Evolutionary conservation across 37 sponge, comb jelly and placozoan species (phyloP).

Genomic region (Agelas oroides): DNA sequence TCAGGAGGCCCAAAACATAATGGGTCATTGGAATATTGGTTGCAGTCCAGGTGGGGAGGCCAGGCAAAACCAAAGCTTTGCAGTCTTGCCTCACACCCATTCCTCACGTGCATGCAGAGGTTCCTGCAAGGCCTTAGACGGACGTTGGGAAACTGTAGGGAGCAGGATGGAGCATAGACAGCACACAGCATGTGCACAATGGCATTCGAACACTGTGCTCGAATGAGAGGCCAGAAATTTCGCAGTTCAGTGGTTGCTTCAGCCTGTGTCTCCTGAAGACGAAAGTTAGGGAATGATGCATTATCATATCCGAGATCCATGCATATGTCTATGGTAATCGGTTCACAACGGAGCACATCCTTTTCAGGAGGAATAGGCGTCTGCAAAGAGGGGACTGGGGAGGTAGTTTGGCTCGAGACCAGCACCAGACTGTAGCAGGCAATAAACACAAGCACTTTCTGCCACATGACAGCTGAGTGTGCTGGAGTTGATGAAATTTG

Average conservation of each 20-base stretch:
- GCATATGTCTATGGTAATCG: no score
- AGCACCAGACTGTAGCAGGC: no score
- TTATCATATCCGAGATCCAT: no score
- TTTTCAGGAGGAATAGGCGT: not conserved
- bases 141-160: not conserved
- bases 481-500: no score
- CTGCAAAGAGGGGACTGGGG: no score
- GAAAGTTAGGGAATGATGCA: no score
- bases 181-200: slow-evolving; percentile 70
- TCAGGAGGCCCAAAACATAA: slow-evolving; percentile 18
- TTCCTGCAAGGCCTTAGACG: slow-evolving; percentile 46
- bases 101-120: slow-evolving; percentile 56
- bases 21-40: not conserved
- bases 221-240: slow-evolving; percentile 36
- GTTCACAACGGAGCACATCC: no score
- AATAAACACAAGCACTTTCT: no score
- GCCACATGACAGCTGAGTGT: no score
- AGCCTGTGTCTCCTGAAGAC: slow-evolving; percentile 7
- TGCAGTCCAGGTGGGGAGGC: slow-evolving; percentile 21
- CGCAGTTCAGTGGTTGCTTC: slow-evolving; percentile 35
- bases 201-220: slow-evolving; percentile 58
- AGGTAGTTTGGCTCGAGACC: no score
- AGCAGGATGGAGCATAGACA: slow-evolving; percentile 65
- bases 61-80: not conserved
- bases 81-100: slow-evolving; percentile 31